phyloP scores from a whole-genome alignment of 2,113 vertebrate genomes.

The Oryzias curvinotus region DNA sequence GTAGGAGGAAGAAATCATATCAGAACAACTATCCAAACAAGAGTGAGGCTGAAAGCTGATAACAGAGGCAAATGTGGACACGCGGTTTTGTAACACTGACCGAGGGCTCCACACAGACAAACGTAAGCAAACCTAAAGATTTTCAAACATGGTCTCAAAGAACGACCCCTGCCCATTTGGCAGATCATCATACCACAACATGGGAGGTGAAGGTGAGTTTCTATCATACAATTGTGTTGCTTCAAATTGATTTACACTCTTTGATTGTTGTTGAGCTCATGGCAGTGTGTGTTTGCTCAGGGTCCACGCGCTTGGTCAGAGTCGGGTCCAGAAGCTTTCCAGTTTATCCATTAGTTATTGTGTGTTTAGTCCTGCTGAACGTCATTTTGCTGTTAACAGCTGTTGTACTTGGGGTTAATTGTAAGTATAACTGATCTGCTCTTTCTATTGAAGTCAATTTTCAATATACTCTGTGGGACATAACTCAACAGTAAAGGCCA shows the following conservation, averaged over 20 bases:
- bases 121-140: background rate
- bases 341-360: constrained; percentile 17
- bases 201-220: too few relatives aligned
- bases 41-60: background rate
- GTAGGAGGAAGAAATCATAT: too few relatives aligned
- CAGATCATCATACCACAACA: too few relatives aligned
- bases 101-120: constrained; percentile 12
- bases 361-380: constrained; percentile 47
- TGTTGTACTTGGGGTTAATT: constrained; percentile 44
- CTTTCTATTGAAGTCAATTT: too few relatives aligned
- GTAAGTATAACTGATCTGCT: constrained; percentile 42
- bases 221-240: too few relatives aligned
- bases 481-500: too few relatives aligned
- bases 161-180: too few relatives aligned
- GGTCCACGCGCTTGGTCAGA: too few relatives aligned
- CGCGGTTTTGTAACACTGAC: constrained; percentile 38
- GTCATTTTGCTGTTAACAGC: constrained; percentile 26
- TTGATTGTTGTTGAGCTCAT: too few relatives aligned
- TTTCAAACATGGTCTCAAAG: constrained; percentile 11
- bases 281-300: too few relatives aligned
- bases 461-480: too few relatives aligned
- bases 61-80: background rate
- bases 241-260: too few relatives aligned
- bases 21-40: background rate
- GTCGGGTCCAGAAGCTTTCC: background rate